Conservation (phyloP, 2,797 vertebrate genomes). For the Bucorvus abyssinicus region DNA sequence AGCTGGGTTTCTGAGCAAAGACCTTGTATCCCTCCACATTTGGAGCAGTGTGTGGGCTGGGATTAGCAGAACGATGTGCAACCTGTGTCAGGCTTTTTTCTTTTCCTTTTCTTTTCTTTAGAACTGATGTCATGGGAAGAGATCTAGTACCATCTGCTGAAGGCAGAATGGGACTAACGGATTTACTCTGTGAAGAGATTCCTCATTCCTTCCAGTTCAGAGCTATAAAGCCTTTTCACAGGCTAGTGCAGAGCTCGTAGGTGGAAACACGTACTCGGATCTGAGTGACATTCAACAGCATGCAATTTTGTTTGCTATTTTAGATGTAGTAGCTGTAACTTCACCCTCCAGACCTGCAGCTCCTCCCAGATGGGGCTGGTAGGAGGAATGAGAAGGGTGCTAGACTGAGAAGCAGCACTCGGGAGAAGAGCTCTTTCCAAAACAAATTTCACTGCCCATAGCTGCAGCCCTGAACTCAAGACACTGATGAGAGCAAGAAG, state of each 20-base stretch:
- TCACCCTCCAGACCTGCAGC: background rate
- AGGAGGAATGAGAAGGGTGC: background rate
- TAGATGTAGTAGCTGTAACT: background rate
- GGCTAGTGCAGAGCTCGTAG: background rate
- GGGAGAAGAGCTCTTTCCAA: background rate
- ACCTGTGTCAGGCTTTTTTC: background rate
- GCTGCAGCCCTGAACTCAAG: background rate
- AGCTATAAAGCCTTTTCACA: background rate
- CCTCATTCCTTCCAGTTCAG: background rate
- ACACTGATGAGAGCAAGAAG: background rate
- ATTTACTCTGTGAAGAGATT: background rate
- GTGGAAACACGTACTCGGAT: background rate
- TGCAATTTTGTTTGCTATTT: background rate
- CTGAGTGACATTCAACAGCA: background rate
- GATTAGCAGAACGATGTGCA: background rate
- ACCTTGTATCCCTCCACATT: background rate
- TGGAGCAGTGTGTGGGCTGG: background rate
- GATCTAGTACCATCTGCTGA: background rate
- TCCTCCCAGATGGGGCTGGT: background rate
- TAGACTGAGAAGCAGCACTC: background rate
- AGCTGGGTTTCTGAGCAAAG: background rate
- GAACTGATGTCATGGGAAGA: accelerated
- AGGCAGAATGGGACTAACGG: background rate
- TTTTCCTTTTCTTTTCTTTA: background rate
- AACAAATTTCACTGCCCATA: background rate